Evolutionary conservation across 2,113 vertebrate genomes (phyloP).

Genomic region (Istiophorus platypterus): DNA sequence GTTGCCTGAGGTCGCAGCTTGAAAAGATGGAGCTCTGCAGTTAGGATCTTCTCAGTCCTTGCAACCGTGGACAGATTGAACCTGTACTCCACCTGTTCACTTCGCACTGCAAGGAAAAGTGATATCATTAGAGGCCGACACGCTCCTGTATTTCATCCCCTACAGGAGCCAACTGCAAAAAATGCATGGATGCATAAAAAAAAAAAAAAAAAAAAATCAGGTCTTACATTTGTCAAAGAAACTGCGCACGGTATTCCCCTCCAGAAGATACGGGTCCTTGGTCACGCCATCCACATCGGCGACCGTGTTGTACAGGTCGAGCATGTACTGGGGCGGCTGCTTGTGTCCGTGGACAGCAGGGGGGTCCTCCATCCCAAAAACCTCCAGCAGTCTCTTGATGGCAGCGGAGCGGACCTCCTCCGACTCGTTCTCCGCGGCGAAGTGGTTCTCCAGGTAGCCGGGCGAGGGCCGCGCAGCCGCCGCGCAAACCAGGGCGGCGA

Average conservation of each 20-base stretch:
- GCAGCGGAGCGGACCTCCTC: slow-evolving; percentile 83
- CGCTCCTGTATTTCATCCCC: no score
- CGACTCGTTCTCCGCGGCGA: slow-evolving; percentile 37
- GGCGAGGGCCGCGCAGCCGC: slow-evolving; percentile 66
- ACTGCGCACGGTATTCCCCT: slow-evolving; percentile 93
- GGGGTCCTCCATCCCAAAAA: slow-evolving; percentile 92
- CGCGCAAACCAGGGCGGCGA: slow-evolving; percentile 50
- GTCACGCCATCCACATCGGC: slow-evolving; percentile 91
- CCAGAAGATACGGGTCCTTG: slow-evolving; percentile 88
- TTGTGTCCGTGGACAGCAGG: slow-evolving; percentile 82
- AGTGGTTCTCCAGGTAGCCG: slow-evolving; percentile 60
- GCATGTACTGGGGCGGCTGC: slow-evolving; percentile 93
- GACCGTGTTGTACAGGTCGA: slow-evolving; percentile 91
- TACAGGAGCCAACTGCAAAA: neutral
- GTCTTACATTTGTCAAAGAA: slow-evolving; percentile 92
- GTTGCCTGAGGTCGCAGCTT: slow-evolving; percentile 83
- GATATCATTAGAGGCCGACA: neutral
- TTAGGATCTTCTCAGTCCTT: slow-evolving; percentile 88
- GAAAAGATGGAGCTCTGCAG: slow-evolving; percentile 92
- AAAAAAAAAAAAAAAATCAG: no score
- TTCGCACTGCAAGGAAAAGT: slow-evolving; percentile 79
- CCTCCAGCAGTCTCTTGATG: slow-evolving; percentile 89
- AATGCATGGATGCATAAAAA: neutral
- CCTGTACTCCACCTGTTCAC: slow-evolving; percentile 86
- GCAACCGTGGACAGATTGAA: slow-evolving; percentile 89